phyloP scores from a whole-genome alignment of 1,140 invertebrate genomes.

The Ctenoplectra terminalis region DNA sequence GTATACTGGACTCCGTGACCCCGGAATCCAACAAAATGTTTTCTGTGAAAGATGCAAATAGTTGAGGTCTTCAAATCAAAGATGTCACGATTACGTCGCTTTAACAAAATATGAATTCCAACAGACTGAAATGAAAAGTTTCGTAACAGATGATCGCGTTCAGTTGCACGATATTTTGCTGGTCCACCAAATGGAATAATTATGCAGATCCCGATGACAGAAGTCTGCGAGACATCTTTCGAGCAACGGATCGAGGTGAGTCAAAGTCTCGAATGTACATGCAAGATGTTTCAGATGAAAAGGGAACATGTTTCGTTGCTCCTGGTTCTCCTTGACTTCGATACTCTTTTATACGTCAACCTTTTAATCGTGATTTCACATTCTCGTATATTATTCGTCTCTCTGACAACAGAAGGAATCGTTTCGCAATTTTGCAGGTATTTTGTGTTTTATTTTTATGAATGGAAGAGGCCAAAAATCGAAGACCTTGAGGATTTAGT shows the following conservation, averaged over 20 bases:
- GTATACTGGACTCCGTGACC: too few relatives aligned
- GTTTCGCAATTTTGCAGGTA: too few relatives aligned
- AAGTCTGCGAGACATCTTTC: neutral
- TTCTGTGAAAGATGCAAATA: too few relatives aligned
- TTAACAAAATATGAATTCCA: too few relatives aligned
- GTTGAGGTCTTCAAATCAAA: too few relatives aligned
- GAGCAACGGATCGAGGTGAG: neutral
- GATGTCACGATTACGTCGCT: too few relatives aligned
- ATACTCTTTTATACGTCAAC: neutral
- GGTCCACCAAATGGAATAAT: neutral
- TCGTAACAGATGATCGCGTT: neutral
- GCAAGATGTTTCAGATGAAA: neutral
- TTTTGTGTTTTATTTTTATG: too few relatives aligned
- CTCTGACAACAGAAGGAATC: too few relatives aligned
- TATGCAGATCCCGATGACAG: neutral
- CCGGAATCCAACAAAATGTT: too few relatives aligned
- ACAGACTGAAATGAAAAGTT: neutral
- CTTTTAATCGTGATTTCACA: neutral
- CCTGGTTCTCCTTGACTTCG: conserved; percentile 50
- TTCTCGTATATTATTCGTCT: neutral
- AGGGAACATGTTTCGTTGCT: neutral
- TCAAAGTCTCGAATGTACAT: neutral
- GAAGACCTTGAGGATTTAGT: too few relatives aligned
- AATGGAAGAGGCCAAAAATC: too few relatives aligned
- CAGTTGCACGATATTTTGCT: neutral